Evolutionary conservation across 2,888 invertebrate species (phyloP).

Genomic region (Neuroscelio doddi): DNA sequence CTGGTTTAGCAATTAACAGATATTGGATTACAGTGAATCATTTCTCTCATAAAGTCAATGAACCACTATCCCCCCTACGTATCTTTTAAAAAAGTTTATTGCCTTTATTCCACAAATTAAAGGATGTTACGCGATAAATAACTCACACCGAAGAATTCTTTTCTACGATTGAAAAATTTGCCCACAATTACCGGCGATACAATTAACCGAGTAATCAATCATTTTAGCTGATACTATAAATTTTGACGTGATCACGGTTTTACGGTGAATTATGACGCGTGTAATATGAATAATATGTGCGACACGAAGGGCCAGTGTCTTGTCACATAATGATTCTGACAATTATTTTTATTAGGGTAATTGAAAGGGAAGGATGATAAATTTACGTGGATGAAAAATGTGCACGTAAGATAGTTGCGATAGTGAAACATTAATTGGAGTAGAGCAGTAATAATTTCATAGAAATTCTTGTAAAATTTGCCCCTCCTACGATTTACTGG

Average conservation of each 20-base stretch:
- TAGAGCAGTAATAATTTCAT: conserved; percentile 34
- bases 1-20: conserved; percentile 45
- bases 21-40: conserved; percentile 36
- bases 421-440: conserved; percentile 14
- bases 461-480: conserved; percentile 35
- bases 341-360: too few relatives aligned
- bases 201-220: too few relatives aligned
- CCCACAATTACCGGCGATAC: too few relatives aligned
- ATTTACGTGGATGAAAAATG: neutral
- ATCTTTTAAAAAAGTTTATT: neutral
- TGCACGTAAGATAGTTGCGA: neutral
- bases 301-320: too few relatives aligned
- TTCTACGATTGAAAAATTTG: neutral
- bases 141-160: neutral
- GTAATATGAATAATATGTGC: too few relatives aligned
- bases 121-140: conserved; percentile 1
- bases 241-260: too few relatives aligned
- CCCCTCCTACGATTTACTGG: conserved; percentile 24
- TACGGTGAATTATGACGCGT: too few relatives aligned
- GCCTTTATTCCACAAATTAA: neutral
- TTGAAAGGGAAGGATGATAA: too few relatives aligned
- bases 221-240: too few relatives aligned
- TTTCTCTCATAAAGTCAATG: conserved; percentile 24
- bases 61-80: conserved; percentile 15
- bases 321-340: too few relatives aligned